phyloP scores from a whole-genome alignment of 2,113 vertebrate species.

The Puntigrus tetrazona region DNA sequence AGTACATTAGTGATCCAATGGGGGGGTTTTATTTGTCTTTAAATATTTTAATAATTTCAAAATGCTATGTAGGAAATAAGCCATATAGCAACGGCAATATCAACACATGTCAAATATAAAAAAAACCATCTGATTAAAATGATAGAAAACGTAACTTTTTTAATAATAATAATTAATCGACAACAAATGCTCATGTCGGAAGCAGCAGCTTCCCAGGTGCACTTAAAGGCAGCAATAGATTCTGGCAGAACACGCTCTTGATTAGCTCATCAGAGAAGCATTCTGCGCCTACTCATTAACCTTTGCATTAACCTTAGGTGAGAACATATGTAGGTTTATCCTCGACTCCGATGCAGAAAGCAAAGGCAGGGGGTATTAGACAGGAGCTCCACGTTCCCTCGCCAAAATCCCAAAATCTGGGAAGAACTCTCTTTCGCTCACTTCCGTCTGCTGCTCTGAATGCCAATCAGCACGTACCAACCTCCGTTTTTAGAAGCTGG shows the following conservation, averaged over 20 bases:
- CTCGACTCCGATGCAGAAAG: neutral
- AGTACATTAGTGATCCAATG: no score
- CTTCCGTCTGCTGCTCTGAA: slow-evolving; percentile 36
- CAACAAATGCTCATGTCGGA: neutral
- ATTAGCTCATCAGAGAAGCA: slow-evolving; percentile 16
- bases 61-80: neutral
- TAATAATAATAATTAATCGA: neutral
- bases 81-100: no score
- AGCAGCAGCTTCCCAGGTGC: neutral
- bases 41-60: neutral
- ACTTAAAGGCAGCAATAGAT: neutral
- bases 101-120: no score
- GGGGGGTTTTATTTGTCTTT: no score
- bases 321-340: slow-evolving; percentile 2
- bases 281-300: neutral
- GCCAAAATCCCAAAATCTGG: slow-evolving; percentile 43
- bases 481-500: slow-evolving; percentile 43
- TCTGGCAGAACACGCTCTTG: neutral
- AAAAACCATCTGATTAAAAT: neutral
- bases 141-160: neutral
- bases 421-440: slow-evolving; percentile 23
- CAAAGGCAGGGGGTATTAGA: slow-evolving; percentile 11
- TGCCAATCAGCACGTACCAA: slow-evolving; percentile 47
- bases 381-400: slow-evolving; percentile 19
- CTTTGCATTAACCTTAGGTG: neutral